phyloP scores from a whole-genome alignment of 1,140 invertebrate species.

The Delia radicum region DNA sequence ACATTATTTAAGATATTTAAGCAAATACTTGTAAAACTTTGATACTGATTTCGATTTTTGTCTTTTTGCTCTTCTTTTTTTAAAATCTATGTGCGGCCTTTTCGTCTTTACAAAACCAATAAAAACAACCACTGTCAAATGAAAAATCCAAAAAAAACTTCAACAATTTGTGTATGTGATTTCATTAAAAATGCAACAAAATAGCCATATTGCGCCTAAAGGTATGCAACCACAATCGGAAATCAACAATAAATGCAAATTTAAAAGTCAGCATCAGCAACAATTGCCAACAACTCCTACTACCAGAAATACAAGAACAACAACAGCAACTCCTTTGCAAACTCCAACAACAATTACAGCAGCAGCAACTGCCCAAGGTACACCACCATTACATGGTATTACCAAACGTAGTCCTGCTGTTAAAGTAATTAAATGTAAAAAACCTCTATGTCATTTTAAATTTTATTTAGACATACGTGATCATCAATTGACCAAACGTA shows the following conservation, averaged over 20 bases:
- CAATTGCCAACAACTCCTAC: slow-evolving; percentile 23
- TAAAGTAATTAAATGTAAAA: slow-evolving; percentile 57
- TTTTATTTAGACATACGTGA: slow-evolving; percentile 74
- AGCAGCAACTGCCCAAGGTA: slow-evolving; percentile 28
- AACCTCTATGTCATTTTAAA: slow-evolving; percentile 62
- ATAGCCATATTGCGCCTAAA: slow-evolving; percentile 51
- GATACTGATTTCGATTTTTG: background rate
- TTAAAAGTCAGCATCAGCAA: slow-evolving; percentile 44
- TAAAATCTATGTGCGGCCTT: background rate
- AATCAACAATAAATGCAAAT: slow-evolving; percentile 40
- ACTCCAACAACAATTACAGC: slow-evolving; percentile 26
- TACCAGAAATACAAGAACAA: slow-evolving; percentile 9
- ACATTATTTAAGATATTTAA: background rate
- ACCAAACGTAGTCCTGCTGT: slow-evolving; percentile 35
- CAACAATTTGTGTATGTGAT: background rate
- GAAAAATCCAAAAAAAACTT: background rate
- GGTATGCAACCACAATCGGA: slow-evolving; percentile 56
- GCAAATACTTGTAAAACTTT: background rate
- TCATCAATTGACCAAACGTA: slow-evolving; percentile 61
- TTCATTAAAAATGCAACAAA: background rate
- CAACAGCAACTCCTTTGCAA: slow-evolving; percentile 1
- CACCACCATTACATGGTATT: slow-evolving; percentile 35
- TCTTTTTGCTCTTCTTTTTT: background rate
- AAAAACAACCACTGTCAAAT: background rate
- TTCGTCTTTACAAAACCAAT: background rate